phyloP scores from a whole-genome alignment of 2,888 invertebrate species.

The Eulithis prunata region DNA sequence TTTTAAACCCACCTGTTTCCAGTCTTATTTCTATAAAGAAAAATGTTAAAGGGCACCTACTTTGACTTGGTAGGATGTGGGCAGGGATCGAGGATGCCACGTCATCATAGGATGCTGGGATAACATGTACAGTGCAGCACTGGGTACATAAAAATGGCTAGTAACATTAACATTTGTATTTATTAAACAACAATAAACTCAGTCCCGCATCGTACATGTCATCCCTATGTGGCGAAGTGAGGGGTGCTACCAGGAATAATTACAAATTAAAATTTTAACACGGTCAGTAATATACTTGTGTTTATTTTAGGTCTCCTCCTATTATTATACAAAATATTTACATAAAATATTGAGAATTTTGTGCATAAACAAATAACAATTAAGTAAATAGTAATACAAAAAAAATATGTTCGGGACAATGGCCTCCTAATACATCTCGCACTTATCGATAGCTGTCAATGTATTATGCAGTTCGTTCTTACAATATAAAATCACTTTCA shows the following conservation, averaged over 20 bases:
- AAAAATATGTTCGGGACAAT: constrained; percentile 77
- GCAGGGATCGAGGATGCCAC: constrained; percentile 69
- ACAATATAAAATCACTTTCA: constrained; percentile 82
- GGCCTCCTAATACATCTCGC: constrained; percentile 78
- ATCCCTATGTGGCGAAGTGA: constrained; percentile 83
- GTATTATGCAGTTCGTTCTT: constrained; percentile 82
- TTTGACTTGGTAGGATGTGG: constrained; percentile 52
- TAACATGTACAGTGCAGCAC: constrained; percentile 72
- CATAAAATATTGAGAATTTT: constrained; percentile 84
- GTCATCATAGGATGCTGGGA: constrained; percentile 59
- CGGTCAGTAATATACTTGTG: constrained; percentile 84
- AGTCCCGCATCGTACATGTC: constrained; percentile 73
- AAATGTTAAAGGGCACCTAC: constrained; percentile 22
- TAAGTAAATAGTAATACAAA: constrained; percentile 84
- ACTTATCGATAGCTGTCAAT: constrained; percentile 80
- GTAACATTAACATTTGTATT: constrained; percentile 35
- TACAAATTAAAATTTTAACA: constrained; percentile 84
- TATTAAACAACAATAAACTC: constrained; percentile 31
- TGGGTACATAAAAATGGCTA: constrained; percentile 35
- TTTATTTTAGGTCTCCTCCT: constrained; percentile 84
- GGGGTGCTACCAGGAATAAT: constrained; percentile 86
- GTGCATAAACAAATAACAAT: constrained; percentile 86
- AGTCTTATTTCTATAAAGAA: constrained; percentile 1
- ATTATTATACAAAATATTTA: constrained; percentile 85
- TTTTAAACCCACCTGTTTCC: constrained; percentile 32